These are phyloP conservation scores for Metallyticus violacea DNA, from an alignment of 2,888 invertebrate species.

Conservation along the genomic window DNA sequence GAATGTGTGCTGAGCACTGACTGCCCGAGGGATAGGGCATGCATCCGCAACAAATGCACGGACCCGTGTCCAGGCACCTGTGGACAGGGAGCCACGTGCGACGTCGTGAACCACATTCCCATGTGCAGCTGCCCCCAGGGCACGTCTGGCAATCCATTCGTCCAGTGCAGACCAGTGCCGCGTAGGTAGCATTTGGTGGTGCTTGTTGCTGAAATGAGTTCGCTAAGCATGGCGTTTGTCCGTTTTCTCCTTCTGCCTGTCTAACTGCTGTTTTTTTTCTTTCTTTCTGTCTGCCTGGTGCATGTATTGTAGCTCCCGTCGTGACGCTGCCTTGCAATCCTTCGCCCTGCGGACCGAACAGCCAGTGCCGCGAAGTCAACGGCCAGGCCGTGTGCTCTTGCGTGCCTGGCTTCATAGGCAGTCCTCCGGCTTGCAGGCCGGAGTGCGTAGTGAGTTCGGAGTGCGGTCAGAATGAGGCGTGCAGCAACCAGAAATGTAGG, in stretches of 20 bases:
- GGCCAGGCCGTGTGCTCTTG: conserved; percentile 77
- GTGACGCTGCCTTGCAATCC: conserved; percentile 65
- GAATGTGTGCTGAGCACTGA: conserved; percentile 73
- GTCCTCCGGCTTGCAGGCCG: conserved; percentile 73
- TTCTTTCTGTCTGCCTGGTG: not conserved
- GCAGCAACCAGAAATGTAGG: conserved; percentile 75
- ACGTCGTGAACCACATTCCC: conserved; percentile 72
- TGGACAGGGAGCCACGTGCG: conserved; percentile 70
- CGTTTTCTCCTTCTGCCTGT: not conserved
- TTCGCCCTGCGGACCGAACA: conserved; percentile 71
- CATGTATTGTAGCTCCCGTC: conserved; percentile 43
- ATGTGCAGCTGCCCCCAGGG: conserved; percentile 70
- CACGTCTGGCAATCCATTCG: conserved; percentile 69
- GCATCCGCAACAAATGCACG: conserved; percentile 65
- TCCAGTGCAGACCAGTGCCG: conserved; percentile 59
- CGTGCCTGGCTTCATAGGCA: conserved; percentile 66
- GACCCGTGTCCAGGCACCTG: conserved; percentile 76
- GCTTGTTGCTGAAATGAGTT: not conserved
- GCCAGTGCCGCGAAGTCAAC: conserved; percentile 69
- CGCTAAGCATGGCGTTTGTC: not conserved
- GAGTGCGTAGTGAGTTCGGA: conserved; percentile 76
- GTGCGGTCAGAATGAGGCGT: conserved; percentile 70
- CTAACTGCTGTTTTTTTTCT: not conserved
- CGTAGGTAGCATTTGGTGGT: conserved; percentile 44
- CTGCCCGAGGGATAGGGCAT: conserved; percentile 66